These are phyloP conservation scores for Lycocerus yunnanus DNA, from an alignment of 2,888 invertebrate species.

Conservation along the genomic window DNA sequence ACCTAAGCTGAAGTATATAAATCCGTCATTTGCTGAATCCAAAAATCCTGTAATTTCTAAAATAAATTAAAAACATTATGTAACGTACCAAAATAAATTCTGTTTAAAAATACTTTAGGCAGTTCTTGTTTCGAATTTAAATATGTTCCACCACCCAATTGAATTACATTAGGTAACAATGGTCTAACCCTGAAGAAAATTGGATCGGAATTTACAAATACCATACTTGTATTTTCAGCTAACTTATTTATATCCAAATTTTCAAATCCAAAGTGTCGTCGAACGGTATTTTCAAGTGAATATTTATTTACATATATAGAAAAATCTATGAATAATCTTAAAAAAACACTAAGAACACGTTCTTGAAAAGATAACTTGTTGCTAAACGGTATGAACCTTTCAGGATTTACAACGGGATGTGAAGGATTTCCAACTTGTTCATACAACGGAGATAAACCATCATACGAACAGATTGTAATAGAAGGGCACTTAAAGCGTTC, in stretches of 20 bases:
- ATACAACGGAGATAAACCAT: neutral
- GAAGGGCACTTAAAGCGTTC: too few species aligned
- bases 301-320: neutral
- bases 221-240: constrained; percentile 34
- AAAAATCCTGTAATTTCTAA: neutral
- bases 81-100: neutral
- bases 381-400: too few species aligned
- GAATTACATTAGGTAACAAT: constrained; percentile 45
- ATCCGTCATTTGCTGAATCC: constrained; percentile 35
- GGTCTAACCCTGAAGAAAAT: constrained; percentile 45
- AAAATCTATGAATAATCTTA: accelerated
- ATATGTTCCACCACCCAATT: constrained; percentile 45
- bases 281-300: too few species aligned
- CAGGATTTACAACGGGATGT: too few species aligned
- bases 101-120: constrained; percentile 39
- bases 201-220: constrained; percentile 47
- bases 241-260: constrained; percentile 33
- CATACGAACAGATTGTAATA: too few species aligned
- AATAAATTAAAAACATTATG: neutral
- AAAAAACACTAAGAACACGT: neutral
- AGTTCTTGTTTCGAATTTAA: constrained; percentile 33
- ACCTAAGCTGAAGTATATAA: constrained; percentile 14
- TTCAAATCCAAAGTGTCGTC: constrained; percentile 38
- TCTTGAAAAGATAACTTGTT: neutral
- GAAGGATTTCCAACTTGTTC: too few species aligned